Conservation (phyloP, 2,113 vertebrate species). For the Gobius niger region DNA sequence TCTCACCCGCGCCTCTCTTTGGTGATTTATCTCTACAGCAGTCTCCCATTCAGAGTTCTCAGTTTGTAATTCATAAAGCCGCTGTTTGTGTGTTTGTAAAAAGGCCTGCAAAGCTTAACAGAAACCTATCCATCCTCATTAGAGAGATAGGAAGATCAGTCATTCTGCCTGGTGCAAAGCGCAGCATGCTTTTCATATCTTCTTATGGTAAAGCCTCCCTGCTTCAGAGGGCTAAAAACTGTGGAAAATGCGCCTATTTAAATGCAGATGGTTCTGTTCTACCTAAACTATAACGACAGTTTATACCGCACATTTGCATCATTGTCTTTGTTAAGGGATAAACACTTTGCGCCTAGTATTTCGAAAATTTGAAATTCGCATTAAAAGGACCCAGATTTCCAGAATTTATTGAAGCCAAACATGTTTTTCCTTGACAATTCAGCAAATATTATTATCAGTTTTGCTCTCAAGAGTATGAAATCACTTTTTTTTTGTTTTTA, state of each 20-base stretch:
- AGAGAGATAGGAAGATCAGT: conserved; percentile 42
- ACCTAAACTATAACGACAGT: not conserved
- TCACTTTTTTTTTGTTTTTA: too few species aligned
- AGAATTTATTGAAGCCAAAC: too few species aligned
- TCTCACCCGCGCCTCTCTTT: conserved; percentile 29
- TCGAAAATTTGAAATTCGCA: too few species aligned
- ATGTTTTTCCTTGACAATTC: too few species aligned
- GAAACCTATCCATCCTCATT: conserved; percentile 61
- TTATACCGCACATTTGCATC: too few species aligned
- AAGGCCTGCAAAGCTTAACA: conserved; percentile 31
- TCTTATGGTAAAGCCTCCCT: conserved; percentile 19
- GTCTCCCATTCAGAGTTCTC: conserved; percentile 35
- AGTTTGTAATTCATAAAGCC: conserved; percentile 43
- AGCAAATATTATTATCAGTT: too few species aligned
- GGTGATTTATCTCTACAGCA: conserved; percentile 50
- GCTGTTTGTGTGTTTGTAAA: conserved; percentile 43
- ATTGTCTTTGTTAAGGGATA: too few species aligned
- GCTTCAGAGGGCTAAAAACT: not conserved
- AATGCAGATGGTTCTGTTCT: not conserved
- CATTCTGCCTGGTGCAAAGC: conserved; percentile 35
- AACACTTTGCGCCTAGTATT: too few species aligned
- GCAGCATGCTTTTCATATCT: conserved; percentile 8
- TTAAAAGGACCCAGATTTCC: too few species aligned
- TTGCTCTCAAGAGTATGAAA: too few species aligned
- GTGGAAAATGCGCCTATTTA: not conserved